Evolutionary conservation across 2,888 invertebrate species (phyloP), one percentile per base, ranked within the genome.

Genomic region (Limulus polyphemus): DNA sequence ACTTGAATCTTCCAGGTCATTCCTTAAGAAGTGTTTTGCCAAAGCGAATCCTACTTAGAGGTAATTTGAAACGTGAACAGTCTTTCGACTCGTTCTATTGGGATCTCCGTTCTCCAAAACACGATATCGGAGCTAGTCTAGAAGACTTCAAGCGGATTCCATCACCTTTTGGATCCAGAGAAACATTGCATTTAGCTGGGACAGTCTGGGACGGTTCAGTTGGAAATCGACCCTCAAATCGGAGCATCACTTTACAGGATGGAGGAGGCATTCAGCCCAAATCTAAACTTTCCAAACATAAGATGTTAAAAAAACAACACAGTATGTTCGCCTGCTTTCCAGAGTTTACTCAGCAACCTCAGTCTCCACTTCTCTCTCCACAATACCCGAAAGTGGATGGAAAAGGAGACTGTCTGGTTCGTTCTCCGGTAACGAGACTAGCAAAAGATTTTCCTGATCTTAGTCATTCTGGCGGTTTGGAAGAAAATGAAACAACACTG

Each of bases 291-390:
- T 68, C 69, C 13, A 70, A 70, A 57, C 70, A 70, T 56, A 70
- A 70, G 55, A 68, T 69, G 65, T 61, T 70, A 11, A 70, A 70
- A 57, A 70, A 70, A 50, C 70, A 70, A 52, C 70, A 70, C 55
- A 67, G 67, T 59, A 70, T 70, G 70, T 70, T 70, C 56, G 70
- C 70, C 49, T 70, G 68, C 60, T 70, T 70, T 49, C 70, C 70
- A 5, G 70, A 70, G 49, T 67, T 68, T 56, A 65, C 65, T 60
- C 58, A 64, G 0, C 63, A 63, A 49, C 66, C 63, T 17, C 49
- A 57, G 1, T 59, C 65, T 1, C 67, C 67, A 12, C 56, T 14
- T 50, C 13, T 54, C 11, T 17, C 16, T 14, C 54, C 54, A 16
- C 11, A 17, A 54, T 14, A 17, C n/a, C 54, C 54, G 32, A 32